Evolutionary conservation across 1,140 invertebrate genomes (phyloP), one percentile per base, ranked within the genome.

Genomic region (Platyscapa corneri): DNA sequence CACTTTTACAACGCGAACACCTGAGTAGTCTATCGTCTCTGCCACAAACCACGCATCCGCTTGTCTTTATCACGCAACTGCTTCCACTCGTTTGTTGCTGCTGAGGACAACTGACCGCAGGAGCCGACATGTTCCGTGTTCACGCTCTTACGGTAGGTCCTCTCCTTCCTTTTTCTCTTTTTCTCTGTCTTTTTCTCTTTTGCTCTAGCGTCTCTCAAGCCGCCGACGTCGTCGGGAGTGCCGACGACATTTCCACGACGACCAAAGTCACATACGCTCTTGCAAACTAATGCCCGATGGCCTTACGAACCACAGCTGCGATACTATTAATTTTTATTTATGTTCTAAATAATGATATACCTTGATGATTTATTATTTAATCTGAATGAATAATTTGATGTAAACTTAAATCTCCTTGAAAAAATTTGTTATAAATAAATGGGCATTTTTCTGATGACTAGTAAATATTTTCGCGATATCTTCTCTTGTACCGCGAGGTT

Each of bases 1-100:
- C 94, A 84, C 90, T 93, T 88, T 95, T 95, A 93, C 97, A 97
- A 84, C 95, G 94, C 86, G 95, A 95, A 92, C 97, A 97, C 86
- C 96, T 94, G 60, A 96, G 93, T 87, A 97, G 92, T 89, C 96
- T 96, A 86, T 96, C 94, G 84, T 91, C 92, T 65, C 93, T 94
- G 87, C 95, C 95, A 92, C 97, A 97, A 89, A 96, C 94, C 3
- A 37, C 34, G 74, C 85, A 86, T 16, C 79, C 34, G 37, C 27
- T 76, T 1, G 32, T 42, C 34, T 82, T 32, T 39, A 60, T 53
- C 37, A 32, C 39, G 34, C 78, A 74, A 76, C 83, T 77, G 37
- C 64, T 75, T 64, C 74, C 74, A 42, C 42, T 85, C 83, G 79
- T 77, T 60, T 72, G 39, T 74, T 85, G 86, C 70, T 80, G 46